Evolutionary conservation across 2,888 invertebrate genomes (phyloP).

Genomic region (Glyphotaelius pellucidus): DNA sequence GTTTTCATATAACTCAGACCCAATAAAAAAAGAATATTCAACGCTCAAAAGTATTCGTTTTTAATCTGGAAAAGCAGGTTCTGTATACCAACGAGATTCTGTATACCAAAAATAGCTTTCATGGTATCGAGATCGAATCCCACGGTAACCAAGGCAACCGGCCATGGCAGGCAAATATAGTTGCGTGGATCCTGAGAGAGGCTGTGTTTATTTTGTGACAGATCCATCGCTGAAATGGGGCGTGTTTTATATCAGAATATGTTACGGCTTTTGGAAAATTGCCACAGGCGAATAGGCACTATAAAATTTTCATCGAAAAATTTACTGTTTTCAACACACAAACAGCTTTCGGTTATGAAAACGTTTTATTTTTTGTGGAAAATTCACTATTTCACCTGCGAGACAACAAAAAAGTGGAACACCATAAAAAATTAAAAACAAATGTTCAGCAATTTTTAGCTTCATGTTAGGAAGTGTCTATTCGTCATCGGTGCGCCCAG

Average conservation of each 20-base stretch:
- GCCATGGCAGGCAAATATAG: neutral
- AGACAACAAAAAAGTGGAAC: too few relatives aligned
- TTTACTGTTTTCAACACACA: constrained; percentile 1
- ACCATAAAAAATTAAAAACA: too few relatives aligned
- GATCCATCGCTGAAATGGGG: neutral
- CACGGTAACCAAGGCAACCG: neutral
- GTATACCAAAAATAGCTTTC: neutral
- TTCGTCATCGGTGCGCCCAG: too few relatives aligned
- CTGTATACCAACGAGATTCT: neutral
- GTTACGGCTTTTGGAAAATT: neutral
- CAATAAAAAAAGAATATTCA: too few relatives aligned
- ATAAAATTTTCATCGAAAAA: neutral
- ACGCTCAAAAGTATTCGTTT: too few relatives aligned
- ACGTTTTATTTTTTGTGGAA: neutral
- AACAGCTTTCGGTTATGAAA: neutral
- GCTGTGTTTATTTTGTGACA: neutral
- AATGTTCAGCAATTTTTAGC: too few relatives aligned
- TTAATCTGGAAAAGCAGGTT: neutral
- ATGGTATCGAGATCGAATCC: neutral
- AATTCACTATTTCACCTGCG: neutral
- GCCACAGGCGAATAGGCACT: neutral
- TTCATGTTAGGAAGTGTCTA: too few relatives aligned
- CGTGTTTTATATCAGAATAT: neutral
- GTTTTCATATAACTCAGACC: too few relatives aligned
- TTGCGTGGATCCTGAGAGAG: neutral